phyloP scores from a whole-genome alignment of 2,797 vertebrate species.

The Pelobates cultripes region DNA sequence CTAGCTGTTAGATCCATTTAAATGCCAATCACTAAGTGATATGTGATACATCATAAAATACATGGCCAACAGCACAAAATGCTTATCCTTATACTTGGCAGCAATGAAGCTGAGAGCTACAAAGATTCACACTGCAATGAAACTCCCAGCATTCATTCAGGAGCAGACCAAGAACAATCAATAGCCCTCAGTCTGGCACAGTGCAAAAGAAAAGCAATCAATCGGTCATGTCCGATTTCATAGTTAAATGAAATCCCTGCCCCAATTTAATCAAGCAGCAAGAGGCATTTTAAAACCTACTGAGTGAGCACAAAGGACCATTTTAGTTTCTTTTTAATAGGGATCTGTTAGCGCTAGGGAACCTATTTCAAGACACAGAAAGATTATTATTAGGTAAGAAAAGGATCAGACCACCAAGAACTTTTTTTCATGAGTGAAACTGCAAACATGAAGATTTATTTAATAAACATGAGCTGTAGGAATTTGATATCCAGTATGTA shows the following conservation, averaged over 20 bases:
- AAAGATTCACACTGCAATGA: slow-evolving; percentile 29
- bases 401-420: no score
- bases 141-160: slow-evolving; percentile 34
- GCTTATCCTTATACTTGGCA: not conserved
- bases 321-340: slow-evolving; percentile 17
- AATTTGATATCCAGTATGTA: no score
- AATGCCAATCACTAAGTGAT: not conserved
- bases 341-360: not conserved
- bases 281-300: slow-evolving; percentile 14
- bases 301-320: slow-evolving; percentile 18
- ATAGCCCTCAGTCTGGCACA: slow-evolving; percentile 60
- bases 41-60: slow-evolving; percentile 26
- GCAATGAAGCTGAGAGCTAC: not conserved
- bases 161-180: slow-evolving; percentile 45
- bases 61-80: slow-evolving; percentile 22
- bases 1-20: not conserved
- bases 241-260: slow-evolving; percentile 67
- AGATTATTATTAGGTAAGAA: no score
- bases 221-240: slow-evolving; percentile 83
- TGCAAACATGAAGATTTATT: no score
- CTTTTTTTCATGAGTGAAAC: no score
- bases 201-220: slow-evolving; percentile 65
- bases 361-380: not conserved
- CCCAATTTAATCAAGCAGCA: slow-evolving; percentile 44
- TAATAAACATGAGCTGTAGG: no score